Percentiles rank a stretch among this genome's conserved stretches.
These are phyloP conservation scores for Diuraphis noxia DNA, from an alignment of 1,140 invertebrate genomes.

Conservation along the genomic window DNA sequence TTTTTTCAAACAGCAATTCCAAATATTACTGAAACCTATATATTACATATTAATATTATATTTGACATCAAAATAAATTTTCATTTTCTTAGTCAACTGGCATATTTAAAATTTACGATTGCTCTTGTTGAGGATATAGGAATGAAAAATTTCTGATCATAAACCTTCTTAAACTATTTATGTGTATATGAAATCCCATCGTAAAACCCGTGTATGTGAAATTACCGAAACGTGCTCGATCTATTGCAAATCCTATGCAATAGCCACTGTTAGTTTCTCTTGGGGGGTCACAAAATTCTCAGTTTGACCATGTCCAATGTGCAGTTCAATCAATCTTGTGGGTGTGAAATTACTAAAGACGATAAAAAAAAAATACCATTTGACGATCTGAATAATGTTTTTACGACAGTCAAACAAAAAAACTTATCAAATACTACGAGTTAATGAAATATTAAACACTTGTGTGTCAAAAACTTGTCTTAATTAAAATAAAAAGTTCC, in stretches of 20 bases:
- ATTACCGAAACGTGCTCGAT: constrained; percentile 32
- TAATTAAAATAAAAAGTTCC: not conserved
- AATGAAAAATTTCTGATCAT: constrained; percentile 3
- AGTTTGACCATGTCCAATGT: constrained; percentile 21
- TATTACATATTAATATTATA: no score
- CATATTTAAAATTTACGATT: constrained; percentile 21
- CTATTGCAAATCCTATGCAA: not conserved
- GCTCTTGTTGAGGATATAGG: not conserved
- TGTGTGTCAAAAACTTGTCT: not conserved
- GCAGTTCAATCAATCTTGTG: constrained; percentile 7
- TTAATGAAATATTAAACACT: not conserved
- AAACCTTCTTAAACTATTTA: not conserved
- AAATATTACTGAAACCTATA: no score
- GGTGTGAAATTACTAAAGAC: not conserved
- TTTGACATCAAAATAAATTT: not conserved
- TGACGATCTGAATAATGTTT: constrained; percentile 31
- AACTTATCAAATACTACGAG: not conserved
- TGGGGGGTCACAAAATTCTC: not conserved
- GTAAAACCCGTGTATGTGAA: constrained; percentile 27
- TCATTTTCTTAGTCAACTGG: not conserved
- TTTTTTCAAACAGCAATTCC: no score
- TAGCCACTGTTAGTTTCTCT: no score
- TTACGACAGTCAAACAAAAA: not conserved
- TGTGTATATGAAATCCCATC: not conserved
- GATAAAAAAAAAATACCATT: constrained; percentile 18